Evolutionary conservation across 35 echinoderm and acorn worm genomes (phyloP).

Genomic region (Anneissia japonica): DNA sequence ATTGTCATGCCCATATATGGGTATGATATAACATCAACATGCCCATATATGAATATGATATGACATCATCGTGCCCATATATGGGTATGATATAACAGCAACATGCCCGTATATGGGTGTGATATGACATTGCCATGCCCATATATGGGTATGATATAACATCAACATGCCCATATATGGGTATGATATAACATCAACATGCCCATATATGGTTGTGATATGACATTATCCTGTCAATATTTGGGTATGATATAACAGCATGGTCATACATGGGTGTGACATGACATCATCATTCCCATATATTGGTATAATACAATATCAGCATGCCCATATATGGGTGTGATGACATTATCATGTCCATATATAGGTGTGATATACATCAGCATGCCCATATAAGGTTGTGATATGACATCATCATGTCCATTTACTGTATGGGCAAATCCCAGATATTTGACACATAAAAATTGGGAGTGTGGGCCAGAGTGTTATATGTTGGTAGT

Average conservation of each 20-base stretch:
- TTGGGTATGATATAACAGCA: neutral
- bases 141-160: neutral
- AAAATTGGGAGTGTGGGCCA: no score
- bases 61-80: neutral
- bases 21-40: no score
- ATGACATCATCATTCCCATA: no score
- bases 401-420: no score
- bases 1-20: no score
- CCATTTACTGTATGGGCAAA: no score
- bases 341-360: no score
- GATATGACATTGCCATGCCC: neutral
- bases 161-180: neutral
- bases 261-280: neutral
- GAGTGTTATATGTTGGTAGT: no score
- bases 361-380: no score
- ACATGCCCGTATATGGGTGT: neutral
- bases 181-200: neutral
- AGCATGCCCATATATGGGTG: neutral
- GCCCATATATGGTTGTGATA: neutral
- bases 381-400: no score
- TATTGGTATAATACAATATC: neutral
- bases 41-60: no score
- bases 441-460: no score
- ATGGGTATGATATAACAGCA: neutral
- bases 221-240: neutral